Conservation (phyloP, 2,113 vertebrate genomes). For the Dinomys branickii region DNA sequence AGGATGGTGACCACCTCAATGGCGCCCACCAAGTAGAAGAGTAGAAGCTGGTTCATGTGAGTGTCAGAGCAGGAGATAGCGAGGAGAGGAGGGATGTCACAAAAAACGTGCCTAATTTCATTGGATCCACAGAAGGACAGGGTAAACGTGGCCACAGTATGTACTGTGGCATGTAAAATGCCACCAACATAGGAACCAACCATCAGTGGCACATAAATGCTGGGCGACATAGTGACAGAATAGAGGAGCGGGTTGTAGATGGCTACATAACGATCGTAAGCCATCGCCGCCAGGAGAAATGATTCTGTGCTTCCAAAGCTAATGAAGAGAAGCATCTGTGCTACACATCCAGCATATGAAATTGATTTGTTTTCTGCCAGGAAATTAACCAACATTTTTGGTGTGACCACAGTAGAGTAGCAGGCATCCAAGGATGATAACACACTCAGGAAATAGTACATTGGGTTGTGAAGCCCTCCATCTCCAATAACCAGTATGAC, state of each 20-base stretch:
- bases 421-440: conserved; percentile 56
- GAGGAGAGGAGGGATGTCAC: conserved; percentile 23
- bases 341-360: not conserved
- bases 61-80: conserved; percentile 55
- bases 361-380: conserved; percentile 36
- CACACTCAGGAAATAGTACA: conserved; percentile 47
- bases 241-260: conserved; percentile 69
- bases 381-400: conserved; percentile 62
- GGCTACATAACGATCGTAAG: not conserved
- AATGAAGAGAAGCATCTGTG: conserved; percentile 50
- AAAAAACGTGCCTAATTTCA: conserved; percentile 52
- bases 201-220: conserved; percentile 39
- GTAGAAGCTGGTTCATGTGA: not conserved
- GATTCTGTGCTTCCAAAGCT: conserved; percentile 27
- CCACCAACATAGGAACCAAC: not conserved
- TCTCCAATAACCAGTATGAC: not conserved
- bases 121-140: conserved; percentile 41
- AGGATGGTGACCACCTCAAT: conserved; percentile 48
- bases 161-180: not conserved
- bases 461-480: conserved; percentile 44
- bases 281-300: conserved; percentile 60
- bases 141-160: not conserved
- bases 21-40: conserved; percentile 34
- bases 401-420: conserved; percentile 34
- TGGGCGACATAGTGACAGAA: conserved; percentile 42